Evolutionary conservation across 2,797 vertebrate species (phyloP).

Genomic region (Zalophus californianus): DNA sequence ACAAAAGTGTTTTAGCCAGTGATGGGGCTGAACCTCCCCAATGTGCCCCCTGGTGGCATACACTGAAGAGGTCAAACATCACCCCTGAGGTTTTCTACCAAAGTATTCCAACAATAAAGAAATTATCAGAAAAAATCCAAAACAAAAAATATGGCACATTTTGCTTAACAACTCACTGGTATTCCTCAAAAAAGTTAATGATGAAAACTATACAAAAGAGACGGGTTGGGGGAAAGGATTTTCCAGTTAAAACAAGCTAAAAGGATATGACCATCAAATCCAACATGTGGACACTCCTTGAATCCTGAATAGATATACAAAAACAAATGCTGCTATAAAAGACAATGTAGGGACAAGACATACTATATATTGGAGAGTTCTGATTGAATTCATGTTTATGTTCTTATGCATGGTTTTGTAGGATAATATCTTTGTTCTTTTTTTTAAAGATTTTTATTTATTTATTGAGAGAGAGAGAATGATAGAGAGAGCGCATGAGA

Average conservation of each 20-base stretch:
- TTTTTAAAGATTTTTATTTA: too few relatives aligned
- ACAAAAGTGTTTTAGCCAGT: neutral
- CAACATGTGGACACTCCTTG: neutral
- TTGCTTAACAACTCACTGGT: neutral
- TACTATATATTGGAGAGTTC: neutral
- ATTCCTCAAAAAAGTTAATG: neutral
- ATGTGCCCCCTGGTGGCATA: rapidly evolving
- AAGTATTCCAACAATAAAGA: neutral
- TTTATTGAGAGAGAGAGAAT: too few relatives aligned
- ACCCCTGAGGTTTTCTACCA: neutral
- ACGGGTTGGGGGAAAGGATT: rapidly evolving
- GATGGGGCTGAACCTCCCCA: neutral
- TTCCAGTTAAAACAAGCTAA: neutral
- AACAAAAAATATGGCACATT: neutral
- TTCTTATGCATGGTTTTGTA: neutral
- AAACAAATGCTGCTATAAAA: neutral
- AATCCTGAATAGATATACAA: neutral
- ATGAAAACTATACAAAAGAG: neutral
- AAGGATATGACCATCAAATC: neutral
- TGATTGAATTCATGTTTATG: neutral
- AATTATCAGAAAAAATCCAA: neutral
- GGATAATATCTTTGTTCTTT: neutral
- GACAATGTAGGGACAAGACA: neutral
- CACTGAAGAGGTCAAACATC: neutral
- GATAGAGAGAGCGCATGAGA: too few relatives aligned